phyloP scores from a whole-genome alignment of 2,113 vertebrate species.

The Sphaerodactylus townsendi region DNA sequence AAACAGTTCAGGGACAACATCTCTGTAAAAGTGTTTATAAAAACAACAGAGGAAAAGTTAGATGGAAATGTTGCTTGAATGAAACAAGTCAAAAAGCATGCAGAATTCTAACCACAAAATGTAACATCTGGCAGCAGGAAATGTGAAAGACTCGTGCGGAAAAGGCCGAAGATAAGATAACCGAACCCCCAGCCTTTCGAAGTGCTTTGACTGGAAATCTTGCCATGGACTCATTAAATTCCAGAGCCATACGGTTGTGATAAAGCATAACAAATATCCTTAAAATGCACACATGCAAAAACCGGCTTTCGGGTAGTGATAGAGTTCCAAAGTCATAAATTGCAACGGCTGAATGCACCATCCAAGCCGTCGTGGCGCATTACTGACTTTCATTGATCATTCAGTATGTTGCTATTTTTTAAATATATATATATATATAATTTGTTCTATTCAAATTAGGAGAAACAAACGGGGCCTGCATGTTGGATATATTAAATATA shows the following conservation, averaged over 20 bases:
- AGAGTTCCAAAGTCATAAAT: slow-evolving; percentile 20
- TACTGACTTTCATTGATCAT: slow-evolving; percentile 11
- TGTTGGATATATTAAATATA: not conserved
- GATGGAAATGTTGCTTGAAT: no score
- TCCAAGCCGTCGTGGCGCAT: slow-evolving; percentile 13
- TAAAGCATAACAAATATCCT: slow-evolving; percentile 16
- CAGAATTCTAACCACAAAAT: no score
- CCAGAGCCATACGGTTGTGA: not conserved
- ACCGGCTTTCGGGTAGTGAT: slow-evolving; percentile 28
- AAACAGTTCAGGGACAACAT: no score
- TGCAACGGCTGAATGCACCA: slow-evolving; percentile 29
- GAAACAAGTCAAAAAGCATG: no score
- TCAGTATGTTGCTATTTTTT: not conserved
- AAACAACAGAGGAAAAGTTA: no score
- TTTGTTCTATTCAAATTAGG: slow-evolving; percentile 7
- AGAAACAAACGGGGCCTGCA: not conserved
- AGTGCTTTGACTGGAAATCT: slow-evolving; percentile 15
- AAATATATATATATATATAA: not conserved
- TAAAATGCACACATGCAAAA: not conserved
- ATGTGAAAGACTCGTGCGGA: no score
- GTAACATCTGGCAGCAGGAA: no score
- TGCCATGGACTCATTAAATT: slow-evolving; percentile 12
- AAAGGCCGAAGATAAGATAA: slow-evolving; percentile 34
- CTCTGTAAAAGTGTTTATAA: no score
- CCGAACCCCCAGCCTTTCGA: slow-evolving; percentile 2